Evolutionary conservation across 2,113 vertebrate species (phyloP).

Genomic region (Ceyx melanurus): DNA sequence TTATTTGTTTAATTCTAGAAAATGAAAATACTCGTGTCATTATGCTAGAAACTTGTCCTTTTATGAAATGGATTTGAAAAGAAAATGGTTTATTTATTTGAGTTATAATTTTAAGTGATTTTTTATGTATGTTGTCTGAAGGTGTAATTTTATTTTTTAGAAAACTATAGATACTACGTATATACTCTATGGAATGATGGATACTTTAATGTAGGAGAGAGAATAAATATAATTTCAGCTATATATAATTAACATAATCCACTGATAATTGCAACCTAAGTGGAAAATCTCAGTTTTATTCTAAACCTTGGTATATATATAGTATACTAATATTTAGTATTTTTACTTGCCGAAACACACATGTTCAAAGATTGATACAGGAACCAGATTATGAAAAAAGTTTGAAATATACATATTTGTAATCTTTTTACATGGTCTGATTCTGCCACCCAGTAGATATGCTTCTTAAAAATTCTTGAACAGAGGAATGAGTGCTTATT

Average conservation of each 20-base stretch:
- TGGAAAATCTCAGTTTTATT: background rate
- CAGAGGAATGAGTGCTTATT: background rate
- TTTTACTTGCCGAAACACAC: background rate
- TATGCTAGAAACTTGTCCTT: background rate
- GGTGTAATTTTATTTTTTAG: background rate
- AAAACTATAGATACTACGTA: no score
- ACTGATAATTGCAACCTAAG: background rate
- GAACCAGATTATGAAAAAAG: background rate
- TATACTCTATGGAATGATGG: background rate
- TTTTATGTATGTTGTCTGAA: background rate
- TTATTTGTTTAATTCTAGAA: background rate
- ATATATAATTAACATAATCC: background rate
- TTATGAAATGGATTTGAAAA: background rate
- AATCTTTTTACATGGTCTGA: background rate
- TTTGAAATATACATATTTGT: background rate
- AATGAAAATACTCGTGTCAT: background rate
- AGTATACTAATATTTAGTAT: background rate
- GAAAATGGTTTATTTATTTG: background rate
- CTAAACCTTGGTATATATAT: background rate
- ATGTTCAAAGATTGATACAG: background rate
- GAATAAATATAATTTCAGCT: background rate
- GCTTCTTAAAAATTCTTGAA: background rate
- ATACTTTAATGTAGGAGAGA: background rate
- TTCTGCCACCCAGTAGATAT: background rate
- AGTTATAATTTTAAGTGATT: background rate